Percentiles rank a stretch among this genome's conserved stretches.
phyloP scores from a whole-genome alignment of 2,888 invertebrate genomes.

The Leptopilina syphax region DNA sequence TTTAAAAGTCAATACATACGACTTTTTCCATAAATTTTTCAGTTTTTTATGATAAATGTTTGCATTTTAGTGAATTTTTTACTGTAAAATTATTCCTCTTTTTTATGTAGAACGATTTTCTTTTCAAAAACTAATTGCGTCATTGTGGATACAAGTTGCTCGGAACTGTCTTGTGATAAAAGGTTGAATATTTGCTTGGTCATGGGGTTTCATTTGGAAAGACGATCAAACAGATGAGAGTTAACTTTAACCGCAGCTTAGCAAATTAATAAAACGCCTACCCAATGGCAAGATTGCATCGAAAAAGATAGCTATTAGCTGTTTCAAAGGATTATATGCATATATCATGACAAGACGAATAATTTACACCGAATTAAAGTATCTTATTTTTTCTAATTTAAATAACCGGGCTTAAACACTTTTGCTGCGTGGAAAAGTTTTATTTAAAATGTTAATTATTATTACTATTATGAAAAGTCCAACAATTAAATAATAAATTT shows the following conservation, averaged over 20 bases:
- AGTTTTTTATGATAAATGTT: no score
- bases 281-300: slow-evolving; percentile 32
- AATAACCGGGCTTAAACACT: no score
- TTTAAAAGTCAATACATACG: background rate
- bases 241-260: background rate
- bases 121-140: background rate
- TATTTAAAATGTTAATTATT: no score
- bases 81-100: background rate
- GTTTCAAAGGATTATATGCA: background rate
- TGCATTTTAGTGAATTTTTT: no score
- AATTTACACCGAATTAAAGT: background rate
- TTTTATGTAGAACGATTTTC: background rate
- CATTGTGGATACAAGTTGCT: background rate
- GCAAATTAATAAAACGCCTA: slow-evolving; percentile 35
- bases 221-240: background rate
- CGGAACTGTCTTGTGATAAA: background rate
- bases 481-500: no score
- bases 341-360: slow-evolving; percentile 6
- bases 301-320: background rate
- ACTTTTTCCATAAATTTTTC: background rate
- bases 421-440: no score
- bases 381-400: no score
- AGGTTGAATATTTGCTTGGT: slow-evolving; percentile 13
- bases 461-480: no score
- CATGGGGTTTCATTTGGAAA: slow-evolving; percentile 33